Evolutionary conservation across 2,797 vertebrate species (phyloP).

Genomic region (Sardinella longiceps): DNA sequence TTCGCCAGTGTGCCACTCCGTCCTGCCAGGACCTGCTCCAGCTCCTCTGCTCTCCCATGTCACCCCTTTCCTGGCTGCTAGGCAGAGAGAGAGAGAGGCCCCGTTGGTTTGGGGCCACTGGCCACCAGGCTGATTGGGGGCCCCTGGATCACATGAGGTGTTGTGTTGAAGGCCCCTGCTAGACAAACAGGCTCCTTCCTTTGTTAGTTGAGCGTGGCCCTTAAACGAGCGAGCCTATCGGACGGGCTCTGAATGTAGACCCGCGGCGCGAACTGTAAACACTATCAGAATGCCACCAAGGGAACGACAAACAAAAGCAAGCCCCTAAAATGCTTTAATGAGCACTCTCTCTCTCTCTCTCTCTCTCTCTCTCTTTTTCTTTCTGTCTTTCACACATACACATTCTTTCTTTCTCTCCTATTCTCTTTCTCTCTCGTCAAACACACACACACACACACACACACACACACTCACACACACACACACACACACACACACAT

Average conservation of each 20-base stretch:
- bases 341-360: slow-evolving; percentile 41
- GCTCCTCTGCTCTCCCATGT: not conserved
- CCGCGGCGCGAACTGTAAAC: slow-evolving; percentile 68
- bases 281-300: slow-evolving; percentile 57
- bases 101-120: not conserved
- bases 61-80: not conserved
- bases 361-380: slow-evolving; percentile 1
- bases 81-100: not conserved
- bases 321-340: slow-evolving; percentile 55
- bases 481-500: slow-evolving; percentile 57
- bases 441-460: slow-evolving; percentile 8
- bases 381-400: slow-evolving; percentile 59
- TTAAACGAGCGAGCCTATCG: slow-evolving; percentile 56
- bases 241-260: slow-evolving; percentile 70
- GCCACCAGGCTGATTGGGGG: not conserved
- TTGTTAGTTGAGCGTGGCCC: slow-evolving; percentile 57
- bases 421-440: slow-evolving; percentile 37
- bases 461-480: slow-evolving; percentile 44
- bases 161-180: slow-evolving; percentile 53
- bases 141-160: not conserved
- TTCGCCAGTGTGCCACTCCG: not conserved
- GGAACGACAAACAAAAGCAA: slow-evolving; percentile 63
- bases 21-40: not conserved
- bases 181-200: slow-evolving; percentile 67
- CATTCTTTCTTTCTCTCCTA: slow-evolving; percentile 52